phyloP scores from a whole-genome alignment of 1,140 invertebrate genomes.

The Chelonus insularis region DNA sequence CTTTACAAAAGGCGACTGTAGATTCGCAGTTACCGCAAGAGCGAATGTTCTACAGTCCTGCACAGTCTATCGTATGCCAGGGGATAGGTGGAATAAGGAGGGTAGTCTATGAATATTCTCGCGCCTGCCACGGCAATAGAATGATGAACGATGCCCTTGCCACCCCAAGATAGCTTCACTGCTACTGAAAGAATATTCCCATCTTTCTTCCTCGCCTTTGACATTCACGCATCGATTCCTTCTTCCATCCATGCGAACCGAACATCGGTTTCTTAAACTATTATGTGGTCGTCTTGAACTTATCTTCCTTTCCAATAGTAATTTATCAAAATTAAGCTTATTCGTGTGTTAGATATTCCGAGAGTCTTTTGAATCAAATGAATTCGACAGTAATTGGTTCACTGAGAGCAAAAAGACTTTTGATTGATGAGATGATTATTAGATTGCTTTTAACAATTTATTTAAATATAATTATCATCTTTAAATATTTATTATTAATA shows the following conservation, averaged over 20 bases:
- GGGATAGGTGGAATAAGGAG: background rate
- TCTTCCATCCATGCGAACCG: conserved; percentile 41
- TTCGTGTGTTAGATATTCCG: conserved; percentile 21
- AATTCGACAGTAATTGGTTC: background rate
- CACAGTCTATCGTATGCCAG: background rate
- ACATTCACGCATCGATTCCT: conserved; percentile 40
- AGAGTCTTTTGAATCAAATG: conserved; percentile 4
- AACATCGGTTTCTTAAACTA: conserved; percentile 57
- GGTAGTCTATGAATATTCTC: conserved; percentile 56
- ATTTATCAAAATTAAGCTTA: conserved; percentile 54
- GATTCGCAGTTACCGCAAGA: background rate
- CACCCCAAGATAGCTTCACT: conserved; percentile 19
- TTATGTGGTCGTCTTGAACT: conserved; percentile 26
- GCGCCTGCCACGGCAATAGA: conserved; percentile 41
- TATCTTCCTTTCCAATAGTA: conserved; percentile 23
- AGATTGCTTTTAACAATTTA: no score
- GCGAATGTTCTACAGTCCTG: background rate
- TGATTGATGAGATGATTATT: no score
- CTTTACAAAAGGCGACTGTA: conserved; percentile 1
- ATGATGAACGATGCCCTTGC: conserved; percentile 52
- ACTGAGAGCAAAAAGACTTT: background rate
- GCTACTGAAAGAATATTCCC: conserved; percentile 17
- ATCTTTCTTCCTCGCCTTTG: conserved; percentile 14
- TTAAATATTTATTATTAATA: no score
- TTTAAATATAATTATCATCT: no score